phyloP scores from a whole-genome alignment of 1,140 invertebrate species.

The Kradibia gibbosae region DNA sequence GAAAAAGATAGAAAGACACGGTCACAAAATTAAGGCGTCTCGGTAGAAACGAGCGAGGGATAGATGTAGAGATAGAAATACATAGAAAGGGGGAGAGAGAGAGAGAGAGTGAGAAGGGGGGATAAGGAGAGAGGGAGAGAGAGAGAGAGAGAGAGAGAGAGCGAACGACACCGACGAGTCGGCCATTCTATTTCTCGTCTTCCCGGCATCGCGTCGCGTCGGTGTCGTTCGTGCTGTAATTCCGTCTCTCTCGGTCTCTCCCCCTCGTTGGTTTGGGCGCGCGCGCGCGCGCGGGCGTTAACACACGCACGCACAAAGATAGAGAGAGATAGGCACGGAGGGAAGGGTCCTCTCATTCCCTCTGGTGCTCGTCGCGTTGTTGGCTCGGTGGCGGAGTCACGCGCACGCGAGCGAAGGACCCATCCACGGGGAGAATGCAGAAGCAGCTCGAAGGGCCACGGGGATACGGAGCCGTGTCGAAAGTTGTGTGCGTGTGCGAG shows the following conservation, averaged over 20 bases:
- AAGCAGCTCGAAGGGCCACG: not conserved
- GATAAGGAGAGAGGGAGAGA: not conserved
- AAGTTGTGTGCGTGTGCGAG: too few relatives aligned
- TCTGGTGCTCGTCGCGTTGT: too few relatives aligned
- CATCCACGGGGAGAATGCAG: too few relatives aligned
- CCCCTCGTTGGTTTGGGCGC: too few relatives aligned
- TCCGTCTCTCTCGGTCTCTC: slow-evolving; percentile 2
- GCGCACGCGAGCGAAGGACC: too few relatives aligned
- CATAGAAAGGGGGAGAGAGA: not conserved
- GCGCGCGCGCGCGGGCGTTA: too few relatives aligned
- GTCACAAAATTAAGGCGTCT: slow-evolving; percentile 13
- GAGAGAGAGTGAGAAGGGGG: not conserved
- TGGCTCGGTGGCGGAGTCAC: too few relatives aligned
- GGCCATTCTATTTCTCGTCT: slow-evolving; percentile 20
- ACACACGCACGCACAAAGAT: too few relatives aligned
- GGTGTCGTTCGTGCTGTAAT: not conserved
- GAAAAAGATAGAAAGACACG: slow-evolving; percentile 19
- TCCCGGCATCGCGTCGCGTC: slow-evolving; percentile 17
- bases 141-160: not conserved
- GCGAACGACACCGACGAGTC: not conserved
- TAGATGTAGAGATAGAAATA: not conserved
- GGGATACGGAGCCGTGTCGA: not conserved
- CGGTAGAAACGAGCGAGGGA: not conserved
- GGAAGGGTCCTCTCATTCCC: too few relatives aligned
- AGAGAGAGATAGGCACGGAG: too few relatives aligned